Evolutionary conservation across 1,140 invertebrate genomes (phyloP), one percentile per base, ranked within the genome.

Genomic region (Calliphora vicina): DNA sequence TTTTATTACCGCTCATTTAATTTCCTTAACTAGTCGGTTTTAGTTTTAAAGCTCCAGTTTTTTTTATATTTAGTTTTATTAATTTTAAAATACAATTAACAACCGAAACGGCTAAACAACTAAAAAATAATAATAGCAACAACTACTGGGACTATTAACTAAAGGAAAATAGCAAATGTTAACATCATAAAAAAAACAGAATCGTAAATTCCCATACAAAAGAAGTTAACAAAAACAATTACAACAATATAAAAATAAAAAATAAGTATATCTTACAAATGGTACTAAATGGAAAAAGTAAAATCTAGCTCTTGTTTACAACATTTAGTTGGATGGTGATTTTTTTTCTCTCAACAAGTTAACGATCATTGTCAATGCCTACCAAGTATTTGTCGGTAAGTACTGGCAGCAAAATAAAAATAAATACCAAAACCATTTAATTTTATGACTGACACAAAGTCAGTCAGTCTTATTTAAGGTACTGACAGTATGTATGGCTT

Each of bases 281-380:
- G 12, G 1, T 12, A 17, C 5, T 50, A 17, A 13, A 50, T 17
- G 45, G 45, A 3, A 13, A 50, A n/a, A 50, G 12, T 35, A 15
- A 15, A 50, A 50, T 13, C 15, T 50, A 50, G 4, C 17, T 50
- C 17, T 50, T 15, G 45, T 50, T 13, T 12, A 50, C 45, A 50
- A 13, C 17, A 50, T 12, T 45, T 17, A 45, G 4, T 45, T 10
- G 10, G 2, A 45, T 43, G 42, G 42, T 43, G 42, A 43, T 43
- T 6, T 43, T 43, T 43, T 43, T 43, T 43, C n/a, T 35, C 10
- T 35, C 35, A n/a, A 57, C 15, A 57, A n/a, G 61, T 67, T 67
- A 67, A 67, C 61, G 9, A 67, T 67, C 61, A 67, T 67, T 67
- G 61, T 23, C 61, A 67, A 67, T 67, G 61, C 20, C 61, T 67